Conservation (phyloP, 1,140 invertebrate species). For the Drosophila nikananu region DNA sequence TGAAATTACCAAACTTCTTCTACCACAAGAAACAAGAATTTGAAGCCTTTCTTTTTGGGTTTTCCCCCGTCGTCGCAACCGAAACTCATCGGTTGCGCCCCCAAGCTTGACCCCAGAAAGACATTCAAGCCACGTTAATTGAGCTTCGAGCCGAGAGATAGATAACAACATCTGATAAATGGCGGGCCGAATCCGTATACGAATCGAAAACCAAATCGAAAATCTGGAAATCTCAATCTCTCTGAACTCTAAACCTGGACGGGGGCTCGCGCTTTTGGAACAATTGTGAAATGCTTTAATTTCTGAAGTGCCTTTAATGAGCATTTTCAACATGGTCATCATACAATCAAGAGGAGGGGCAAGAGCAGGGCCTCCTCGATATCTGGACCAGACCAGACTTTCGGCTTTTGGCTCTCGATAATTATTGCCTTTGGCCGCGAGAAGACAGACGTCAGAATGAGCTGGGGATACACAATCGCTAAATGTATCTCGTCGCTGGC, state of each 20-base stretch:
- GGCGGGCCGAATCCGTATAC: slow-evolving; percentile 47
- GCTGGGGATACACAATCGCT: slow-evolving; percentile 61
- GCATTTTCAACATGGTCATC: slow-evolving; percentile 84
- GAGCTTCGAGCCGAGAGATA: slow-evolving; percentile 54
- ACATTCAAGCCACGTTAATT: slow-evolving; percentile 72
- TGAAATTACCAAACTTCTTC: slow-evolving; percentile 23
- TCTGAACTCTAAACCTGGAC: slow-evolving; percentile 41
- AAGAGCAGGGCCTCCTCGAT: slow-evolving; percentile 60
- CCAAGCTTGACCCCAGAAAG: slow-evolving; percentile 47
- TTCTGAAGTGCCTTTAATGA: slow-evolving; percentile 82
- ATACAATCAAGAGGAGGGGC: slow-evolving; percentile 59
- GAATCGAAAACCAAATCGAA: slow-evolving; percentile 67
- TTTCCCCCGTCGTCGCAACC: background rate
- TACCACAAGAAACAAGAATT: slow-evolving; percentile 15
- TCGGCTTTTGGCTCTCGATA: slow-evolving; percentile 54
- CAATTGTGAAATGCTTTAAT: slow-evolving; percentile 84
- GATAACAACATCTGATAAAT: slow-evolving; percentile 82
- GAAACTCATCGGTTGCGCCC: slow-evolving; percentile 43
- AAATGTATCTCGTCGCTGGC: slow-evolving; percentile 57
- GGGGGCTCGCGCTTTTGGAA: slow-evolving; percentile 58
- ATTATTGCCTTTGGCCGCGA: slow-evolving; percentile 71
- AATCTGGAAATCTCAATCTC: slow-evolving; percentile 45
- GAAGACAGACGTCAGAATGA: slow-evolving; percentile 61
- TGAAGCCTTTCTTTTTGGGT: slow-evolving; percentile 9
- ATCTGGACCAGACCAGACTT: slow-evolving; percentile 72